These are phyloP conservation scores for Pterobdella sp. DNA, from an alignment of 2,888 invertebrate genomes.

Conservation along the genomic window DNA sequence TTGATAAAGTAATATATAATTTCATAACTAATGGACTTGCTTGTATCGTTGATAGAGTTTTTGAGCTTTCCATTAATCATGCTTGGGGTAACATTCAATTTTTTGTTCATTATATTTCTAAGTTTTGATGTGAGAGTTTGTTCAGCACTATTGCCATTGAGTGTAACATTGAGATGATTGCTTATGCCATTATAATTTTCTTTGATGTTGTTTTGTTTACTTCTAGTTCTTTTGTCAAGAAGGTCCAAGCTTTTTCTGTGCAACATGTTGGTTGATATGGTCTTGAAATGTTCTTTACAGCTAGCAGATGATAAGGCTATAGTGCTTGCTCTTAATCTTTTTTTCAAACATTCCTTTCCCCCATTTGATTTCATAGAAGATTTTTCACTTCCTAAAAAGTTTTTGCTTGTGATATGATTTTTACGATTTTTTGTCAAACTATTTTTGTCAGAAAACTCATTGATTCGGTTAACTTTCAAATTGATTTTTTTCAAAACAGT, in stretches of 20 bases:
- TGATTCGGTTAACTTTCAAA: background rate
- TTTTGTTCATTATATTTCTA: background rate
- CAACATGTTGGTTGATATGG: background rate
- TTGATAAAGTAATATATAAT: too few species aligned
- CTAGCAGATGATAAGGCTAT: constrained; percentile 27
- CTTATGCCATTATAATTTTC: background rate
- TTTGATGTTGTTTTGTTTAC: background rate
- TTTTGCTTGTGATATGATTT: too few species aligned
- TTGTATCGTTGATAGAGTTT: background rate
- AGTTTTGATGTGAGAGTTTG: background rate
- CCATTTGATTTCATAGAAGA: background rate
- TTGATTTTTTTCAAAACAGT: background rate
- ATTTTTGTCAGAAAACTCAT: background rate
- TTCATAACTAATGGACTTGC: too few species aligned
- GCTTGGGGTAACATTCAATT: background rate
- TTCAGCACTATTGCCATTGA: background rate
- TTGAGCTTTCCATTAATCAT: background rate
- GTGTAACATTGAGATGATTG: background rate
- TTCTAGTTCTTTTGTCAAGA: background rate
- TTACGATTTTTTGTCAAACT: too few species aligned
- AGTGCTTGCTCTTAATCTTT: constrained; percentile 29
- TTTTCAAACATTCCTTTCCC: constrained; percentile 16
- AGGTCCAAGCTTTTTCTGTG: background rate
- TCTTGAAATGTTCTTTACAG: constrained; percentile 15
- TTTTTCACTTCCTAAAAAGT: too few species aligned